Evolutionary conservation across 2,797 vertebrate species (phyloP), one percentile per base, ranked within the genome.

Genomic region (Halcyon chelicuti): DNA sequence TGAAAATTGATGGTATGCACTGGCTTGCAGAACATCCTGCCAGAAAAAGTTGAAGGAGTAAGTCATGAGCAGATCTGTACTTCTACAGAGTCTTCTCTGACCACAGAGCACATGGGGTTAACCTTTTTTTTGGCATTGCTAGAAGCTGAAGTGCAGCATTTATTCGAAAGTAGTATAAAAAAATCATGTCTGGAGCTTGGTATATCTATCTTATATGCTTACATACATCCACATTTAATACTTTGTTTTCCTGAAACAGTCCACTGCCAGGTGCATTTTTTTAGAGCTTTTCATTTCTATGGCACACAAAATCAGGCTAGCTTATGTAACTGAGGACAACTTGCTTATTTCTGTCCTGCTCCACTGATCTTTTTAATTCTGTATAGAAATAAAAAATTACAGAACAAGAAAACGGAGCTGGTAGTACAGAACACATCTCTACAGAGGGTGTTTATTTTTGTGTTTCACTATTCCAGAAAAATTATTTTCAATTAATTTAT

Each of bases 31-130:
- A 58, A 19, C 19, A 61, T 35, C 40, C 52, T 84, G 31, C 65
- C 29, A 18, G 20, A 9, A n/a, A 47, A 10, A 31, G 72, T 10
- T 33, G 39, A 29, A 35, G 33, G 28, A 58, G 16, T 20, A 46
- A 40, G 29, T 55, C 4, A 2, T 25, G 49, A 71, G 35, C n/a
- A 51, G 49, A 55, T 7, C 22, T 71, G 29, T 23, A 13, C 14
- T 75, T 75, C 44, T 23, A 21, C 9, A 4, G 10, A n/a, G 5
- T 0, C 19, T 25, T 49, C 58, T 17, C 31, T 52, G 12, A 47
- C 40, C 2, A 1, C 5, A n/a, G n/a, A 21, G 9, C 22, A 25
- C 1, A 0, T 4, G 20, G 31, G 40, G 5, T 12, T 54, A 71
- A 6, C 12, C 35, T 31, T 51, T 47, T 31, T 47, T 14, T 44